Percentiles rank a stretch among this genome's conserved stretches.
These are phyloP conservation scores for Chromoteleia sp. DNA, from an alignment of 2,888 invertebrate genomes.

Conservation along the genomic window DNA sequence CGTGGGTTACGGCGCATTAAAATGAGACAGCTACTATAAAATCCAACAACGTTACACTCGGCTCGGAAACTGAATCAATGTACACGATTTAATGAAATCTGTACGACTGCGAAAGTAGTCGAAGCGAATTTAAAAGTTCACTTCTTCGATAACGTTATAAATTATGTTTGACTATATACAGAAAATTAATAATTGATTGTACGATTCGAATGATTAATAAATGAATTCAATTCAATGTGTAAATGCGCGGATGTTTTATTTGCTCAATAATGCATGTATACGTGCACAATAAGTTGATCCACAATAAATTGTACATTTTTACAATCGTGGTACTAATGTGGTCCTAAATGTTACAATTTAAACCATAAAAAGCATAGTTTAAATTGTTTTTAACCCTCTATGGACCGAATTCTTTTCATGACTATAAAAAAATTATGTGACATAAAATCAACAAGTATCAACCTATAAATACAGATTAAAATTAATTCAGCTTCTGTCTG, in stretches of 20 bases:
- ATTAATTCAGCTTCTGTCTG: too few species aligned
- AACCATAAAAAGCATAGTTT: too few species aligned
- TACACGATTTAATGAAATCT: constrained; percentile 36
- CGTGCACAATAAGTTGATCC: not conserved
- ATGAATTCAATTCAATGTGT: not conserved
- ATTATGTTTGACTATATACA: not conserved
- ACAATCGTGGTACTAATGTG: not conserved
- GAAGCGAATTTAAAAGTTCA: constrained; percentile 24
- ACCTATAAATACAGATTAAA: too few species aligned
- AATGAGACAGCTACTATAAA: constrained; percentile 38
- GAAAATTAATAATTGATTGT: constrained; percentile 48
- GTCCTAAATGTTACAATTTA: too few species aligned
- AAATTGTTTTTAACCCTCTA: too few species aligned
- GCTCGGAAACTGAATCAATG: constrained; percentile 31
- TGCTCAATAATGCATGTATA: not conserved
- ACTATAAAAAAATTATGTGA: too few species aligned
- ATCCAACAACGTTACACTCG: constrained; percentile 36
- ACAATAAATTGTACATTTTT: not conserved
- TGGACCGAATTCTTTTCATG: too few species aligned
- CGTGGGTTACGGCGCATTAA: constrained; percentile 51
- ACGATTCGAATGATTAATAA: constrained; percentile 29
- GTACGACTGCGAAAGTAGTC: constrained; percentile 11
- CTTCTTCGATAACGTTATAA: constrained; percentile 24
- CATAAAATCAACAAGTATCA: too few species aligned
- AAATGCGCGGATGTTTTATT: constrained; percentile 7